phyloP scores from a whole-genome alignment of 2,113 vertebrate genomes.

The Odobenus rosmarus region DNA sequence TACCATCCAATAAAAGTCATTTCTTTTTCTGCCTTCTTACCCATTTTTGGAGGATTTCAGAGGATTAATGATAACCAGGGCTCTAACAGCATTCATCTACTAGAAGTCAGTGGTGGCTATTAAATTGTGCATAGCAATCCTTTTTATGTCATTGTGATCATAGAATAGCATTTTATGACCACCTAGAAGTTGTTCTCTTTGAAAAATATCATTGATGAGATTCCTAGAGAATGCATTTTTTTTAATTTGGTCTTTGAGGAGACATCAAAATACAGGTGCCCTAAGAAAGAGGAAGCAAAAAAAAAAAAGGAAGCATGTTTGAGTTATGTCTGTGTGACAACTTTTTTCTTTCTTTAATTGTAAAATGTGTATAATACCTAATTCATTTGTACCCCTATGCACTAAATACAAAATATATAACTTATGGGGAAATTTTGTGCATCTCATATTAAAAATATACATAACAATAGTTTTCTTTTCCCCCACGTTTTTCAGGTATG shows the following conservation, averaged over 20 bases:
- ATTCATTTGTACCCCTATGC: background rate
- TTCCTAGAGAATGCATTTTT: background rate
- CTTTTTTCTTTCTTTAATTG: slow-evolving; percentile 13
- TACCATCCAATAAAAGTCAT: background rate
- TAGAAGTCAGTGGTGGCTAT: background rate
- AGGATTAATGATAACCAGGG: slow-evolving; percentile 40
- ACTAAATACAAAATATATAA: background rate
- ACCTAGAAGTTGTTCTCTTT: background rate
- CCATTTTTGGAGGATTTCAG: slow-evolving; percentile 36
- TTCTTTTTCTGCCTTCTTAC: slow-evolving; percentile 1
- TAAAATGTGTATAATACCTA: background rate
- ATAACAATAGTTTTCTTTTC: background rate
- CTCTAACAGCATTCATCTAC: background rate
- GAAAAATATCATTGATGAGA: slow-evolving; percentile 4
- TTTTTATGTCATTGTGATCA: background rate
- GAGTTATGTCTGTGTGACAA: background rate
- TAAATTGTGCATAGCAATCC: background rate
- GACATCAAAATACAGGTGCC: background rate
- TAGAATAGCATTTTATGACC: slow-evolving; percentile 6
- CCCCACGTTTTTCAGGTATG: background rate
- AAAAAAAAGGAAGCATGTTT: background rate
- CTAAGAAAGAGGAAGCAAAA: background rate
- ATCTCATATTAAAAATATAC: background rate
- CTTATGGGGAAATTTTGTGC: background rate
- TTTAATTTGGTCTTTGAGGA: background rate